Conservation (phyloP, 2,113 vertebrate species). For the Gavia stellata region DNA sequence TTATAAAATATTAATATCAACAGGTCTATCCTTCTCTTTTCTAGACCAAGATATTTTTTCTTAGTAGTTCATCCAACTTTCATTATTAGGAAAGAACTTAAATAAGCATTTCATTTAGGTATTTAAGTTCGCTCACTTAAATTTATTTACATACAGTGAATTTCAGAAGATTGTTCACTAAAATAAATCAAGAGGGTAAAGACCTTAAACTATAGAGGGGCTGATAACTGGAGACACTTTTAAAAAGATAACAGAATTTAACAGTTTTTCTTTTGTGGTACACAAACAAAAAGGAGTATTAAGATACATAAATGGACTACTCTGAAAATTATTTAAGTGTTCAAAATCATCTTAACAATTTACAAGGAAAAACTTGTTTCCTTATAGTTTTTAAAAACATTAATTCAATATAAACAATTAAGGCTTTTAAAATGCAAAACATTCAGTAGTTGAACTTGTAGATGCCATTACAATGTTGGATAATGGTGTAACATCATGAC, state of each 20-base stretch:
- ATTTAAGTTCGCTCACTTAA: slow-evolving; percentile 6
- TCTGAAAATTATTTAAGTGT: not conserved
- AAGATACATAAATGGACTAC: not conserved
- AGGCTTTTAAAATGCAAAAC: slow-evolving; percentile 49
- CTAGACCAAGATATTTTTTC: not conserved
- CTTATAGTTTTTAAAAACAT: slow-evolving; percentile 12
- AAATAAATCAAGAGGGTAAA: not conserved
- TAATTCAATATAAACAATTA: slow-evolving; percentile 37
- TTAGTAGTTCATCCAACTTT: not conserved
- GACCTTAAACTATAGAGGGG: not conserved
- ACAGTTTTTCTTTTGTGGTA: not conserved
- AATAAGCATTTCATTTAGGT: no score
- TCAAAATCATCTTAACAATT: not conserved
- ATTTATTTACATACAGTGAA: slow-evolving; percentile 3
- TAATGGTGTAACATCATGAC: not conserved
- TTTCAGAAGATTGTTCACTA: slow-evolving; percentile 27
- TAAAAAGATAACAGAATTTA: not conserved
- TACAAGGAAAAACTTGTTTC: slow-evolving; percentile 22
- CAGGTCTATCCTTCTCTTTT: not conserved
- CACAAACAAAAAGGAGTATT: not conserved
- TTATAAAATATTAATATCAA: not conserved
- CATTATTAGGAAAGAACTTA: not conserved
- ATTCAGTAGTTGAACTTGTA: not conserved
- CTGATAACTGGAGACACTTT: not conserved
- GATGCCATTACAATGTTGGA: not conserved